These are phyloP conservation scores for Panagrolaimus sp. DNA, from an alignment of 1,140 invertebrate genomes.

Conservation along the genomic window DNA sequence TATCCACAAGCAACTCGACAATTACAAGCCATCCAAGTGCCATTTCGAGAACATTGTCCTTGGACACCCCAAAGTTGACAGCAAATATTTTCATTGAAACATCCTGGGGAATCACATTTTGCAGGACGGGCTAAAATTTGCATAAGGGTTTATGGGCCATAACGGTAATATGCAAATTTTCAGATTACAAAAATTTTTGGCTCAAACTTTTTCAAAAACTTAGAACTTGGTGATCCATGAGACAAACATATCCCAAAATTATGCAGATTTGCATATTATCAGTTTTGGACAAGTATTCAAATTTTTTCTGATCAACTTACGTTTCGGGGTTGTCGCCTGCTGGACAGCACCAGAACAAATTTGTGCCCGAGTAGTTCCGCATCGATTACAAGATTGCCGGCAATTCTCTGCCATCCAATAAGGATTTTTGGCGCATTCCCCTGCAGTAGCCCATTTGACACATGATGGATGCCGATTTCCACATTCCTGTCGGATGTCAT, in stretches of 20 bases:
- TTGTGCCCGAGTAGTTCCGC: constrained; percentile 26
- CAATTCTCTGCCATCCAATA: constrained; percentile 50
- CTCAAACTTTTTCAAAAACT: background rate
- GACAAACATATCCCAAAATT: background rate
- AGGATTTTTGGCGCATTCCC: constrained; percentile 43
- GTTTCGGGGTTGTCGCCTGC: background rate
- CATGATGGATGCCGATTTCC: constrained; percentile 43
- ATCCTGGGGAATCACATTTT: constrained; percentile 32
- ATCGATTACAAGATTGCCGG: constrained; percentile 29
- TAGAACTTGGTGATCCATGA: background rate
- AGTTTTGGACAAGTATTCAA: background rate
- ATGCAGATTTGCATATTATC: constrained; percentile 1
- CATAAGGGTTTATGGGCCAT: background rate
- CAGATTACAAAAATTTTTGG: no score
- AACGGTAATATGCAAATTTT: no score
- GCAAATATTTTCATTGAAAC: constrained; percentile 48
- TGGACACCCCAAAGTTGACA: constrained; percentile 41
- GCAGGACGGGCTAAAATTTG: background rate
- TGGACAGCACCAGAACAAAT: constrained; percentile 23
- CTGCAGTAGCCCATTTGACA: constrained; percentile 32
- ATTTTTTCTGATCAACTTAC: background rate
- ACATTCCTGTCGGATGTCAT: constrained; percentile 42
- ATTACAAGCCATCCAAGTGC: constrained; percentile 46
- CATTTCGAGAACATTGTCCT: constrained; percentile 39
- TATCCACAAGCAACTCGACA: constrained; percentile 42